Evolutionary conservation across 2,888 invertebrate genomes (phyloP), one percentile per base, ranked within the genome.

Genomic region (Epinotia ramella): DNA sequence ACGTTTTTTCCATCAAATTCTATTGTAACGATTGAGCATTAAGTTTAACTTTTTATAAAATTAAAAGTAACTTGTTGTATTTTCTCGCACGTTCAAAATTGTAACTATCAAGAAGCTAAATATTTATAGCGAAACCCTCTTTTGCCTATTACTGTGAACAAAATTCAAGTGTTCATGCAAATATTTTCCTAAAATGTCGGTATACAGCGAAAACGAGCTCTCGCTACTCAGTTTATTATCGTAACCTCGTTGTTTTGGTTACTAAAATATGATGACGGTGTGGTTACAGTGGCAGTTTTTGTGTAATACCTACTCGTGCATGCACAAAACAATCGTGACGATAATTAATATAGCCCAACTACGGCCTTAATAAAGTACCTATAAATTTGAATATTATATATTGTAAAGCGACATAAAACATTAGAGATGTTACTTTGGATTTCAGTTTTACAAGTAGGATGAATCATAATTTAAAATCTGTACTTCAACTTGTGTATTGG

Each of bases 201-300:
- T 33, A 56, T 28, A 66, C 28, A 6, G 66, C 33, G 66, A 49
- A 73, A 62, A 66, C 53, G 62, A 18, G 62, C 40, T n/a, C 18
- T 44, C 33, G 49, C 44, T 49, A 33, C 40, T 24, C 40, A 53
- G 62, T 62, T 73, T 73, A 68, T 62, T 62, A 73, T 62, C 56
- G 67, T 60, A 56, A 73, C 67, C 73, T 67, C 53, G 16, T 73
- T 63, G 73, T 67, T 73, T 73, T 62, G 67, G 73, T 67, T 24
- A 73, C 53, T 53, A 40, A 73, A 73, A 73, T 68, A 73, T 73
- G 73, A 73, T 73, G 67, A 68, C 67, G 73, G 67, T 62, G 40
- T 33, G 40, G 67, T 49, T 49, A 73, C 66, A 56, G 40, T 56
- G 56, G 57, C 53, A 73, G 67, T 56, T 63, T 66, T 62, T 53